These are phyloP conservation scores for Haliclona indistincta DNA, from an alignment of 37 sponge, comb jelly and placozoan genomes.

Conservation along the genomic window DNA sequence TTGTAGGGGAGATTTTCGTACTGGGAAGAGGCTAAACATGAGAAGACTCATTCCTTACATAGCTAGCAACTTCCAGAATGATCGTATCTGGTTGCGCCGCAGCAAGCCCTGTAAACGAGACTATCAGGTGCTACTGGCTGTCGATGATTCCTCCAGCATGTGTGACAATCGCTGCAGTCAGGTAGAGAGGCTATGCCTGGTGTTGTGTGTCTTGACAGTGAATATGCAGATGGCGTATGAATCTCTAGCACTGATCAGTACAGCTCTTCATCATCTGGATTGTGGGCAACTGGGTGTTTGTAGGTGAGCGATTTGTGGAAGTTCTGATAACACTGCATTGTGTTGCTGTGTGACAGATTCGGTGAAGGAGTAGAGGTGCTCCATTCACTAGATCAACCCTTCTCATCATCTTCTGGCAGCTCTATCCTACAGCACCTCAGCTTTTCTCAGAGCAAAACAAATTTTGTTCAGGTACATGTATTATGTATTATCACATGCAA, in stretches of 20 bases:
- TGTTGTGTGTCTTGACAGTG: not conserved
- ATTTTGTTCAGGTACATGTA: slow-evolving; percentile 71
- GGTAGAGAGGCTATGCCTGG: slow-evolving; percentile 25
- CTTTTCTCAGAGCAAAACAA: slow-evolving; percentile 80
- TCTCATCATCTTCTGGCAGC: slow-evolving; percentile 62
- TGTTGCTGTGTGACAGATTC: slow-evolving; percentile 54
- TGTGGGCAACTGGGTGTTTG: slow-evolving; percentile 88
- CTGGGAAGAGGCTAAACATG: slow-evolving; percentile 97
- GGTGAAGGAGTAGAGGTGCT: slow-evolving; percentile 67
- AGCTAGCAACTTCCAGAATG: slow-evolving; percentile 93
- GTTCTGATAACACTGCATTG: not conserved
- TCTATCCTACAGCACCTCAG: slow-evolving; percentile 65
- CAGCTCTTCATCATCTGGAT: slow-evolving; percentile 82
- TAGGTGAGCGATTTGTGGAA: slow-evolving; percentile 31
- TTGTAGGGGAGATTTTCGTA: slow-evolving; percentile 89
- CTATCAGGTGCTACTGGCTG: slow-evolving; percentile 91
- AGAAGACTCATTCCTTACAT: slow-evolving; percentile 94
- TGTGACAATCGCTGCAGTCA: slow-evolving; percentile 65
- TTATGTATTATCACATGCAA: not conserved
- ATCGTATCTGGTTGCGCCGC: slow-evolving; percentile 94
- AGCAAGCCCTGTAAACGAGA: slow-evolving; percentile 82
- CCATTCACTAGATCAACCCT: slow-evolving; percentile 74
- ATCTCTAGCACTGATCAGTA: slow-evolving; percentile 85
- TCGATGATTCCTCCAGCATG: slow-evolving; percentile 97
- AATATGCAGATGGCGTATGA: slow-evolving; percentile 86